Base-by-base conservation (phyloP, 2,113 vertebrate genomes). In the Oryctolagus cuniculus region DNA sequence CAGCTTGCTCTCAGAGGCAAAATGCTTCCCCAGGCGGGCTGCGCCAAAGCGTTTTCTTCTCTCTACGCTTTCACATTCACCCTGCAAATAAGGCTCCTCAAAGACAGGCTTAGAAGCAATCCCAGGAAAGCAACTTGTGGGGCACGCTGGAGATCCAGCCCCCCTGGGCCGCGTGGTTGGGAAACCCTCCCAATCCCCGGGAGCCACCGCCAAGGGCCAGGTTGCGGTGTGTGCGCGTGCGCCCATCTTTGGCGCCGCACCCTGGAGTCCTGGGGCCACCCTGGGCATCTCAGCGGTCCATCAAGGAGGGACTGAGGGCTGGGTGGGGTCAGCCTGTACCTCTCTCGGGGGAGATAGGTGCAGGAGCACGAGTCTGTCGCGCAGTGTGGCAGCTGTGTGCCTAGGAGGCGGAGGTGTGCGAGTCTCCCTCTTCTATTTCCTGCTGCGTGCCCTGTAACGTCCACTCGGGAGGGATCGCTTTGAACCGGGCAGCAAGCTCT, bases 31-130 rank as follows among this genome's bases (percentile, higher is more conserved):
- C 1, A 92, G 94, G 96, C 82, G 2, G 88, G 75, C 88, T 91
- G 94, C 94, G 90, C 95, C 93, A 93, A 96, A 94, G 91, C 81
- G 82, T 93, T 95, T 93, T 96, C 96, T 91, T 84, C 94, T 94
- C 84, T 74, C 55, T 67, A 24, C 75, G 80, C 84, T 92, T 97
- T 92, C 44, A 49, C 87, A 94, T 96, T 96, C 92, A 90, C 82
- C 92, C 95, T 87, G 84, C 92, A 96, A 95, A 97, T 90, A 86
- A 94, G 69, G 72, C 85, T 94, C 22, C 96, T 96, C 91, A 96
- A 95, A 96, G 93, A 29, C 9, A 93, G 79, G 95, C 92, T 91
- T 96, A 89, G 34, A 61, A 63, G n/a, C 78, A 81, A 85, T 31
- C 70, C 2, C 90, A 61, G 74, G 82, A 94, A 90, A 90, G 95